phyloP scores from a whole-genome alignment of 1,140 invertebrate genomes.

The Drosophila seguyi region DNA sequence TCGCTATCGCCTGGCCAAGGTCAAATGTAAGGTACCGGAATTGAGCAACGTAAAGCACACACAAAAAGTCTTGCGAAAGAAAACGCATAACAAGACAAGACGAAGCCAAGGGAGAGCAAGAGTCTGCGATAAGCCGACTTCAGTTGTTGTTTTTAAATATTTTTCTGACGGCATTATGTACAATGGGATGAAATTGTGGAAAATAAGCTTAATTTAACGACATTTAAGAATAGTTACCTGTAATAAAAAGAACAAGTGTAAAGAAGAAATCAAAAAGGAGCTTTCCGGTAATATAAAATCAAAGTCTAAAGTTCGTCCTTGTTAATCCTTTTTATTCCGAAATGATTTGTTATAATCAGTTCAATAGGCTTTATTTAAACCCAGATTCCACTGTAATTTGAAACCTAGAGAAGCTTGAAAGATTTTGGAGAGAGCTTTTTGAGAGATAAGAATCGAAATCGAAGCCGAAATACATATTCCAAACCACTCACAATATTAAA shows the following conservation, averaged over 20 bases:
- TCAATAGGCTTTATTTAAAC: too few relatives aligned
- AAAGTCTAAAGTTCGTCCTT: too few relatives aligned
- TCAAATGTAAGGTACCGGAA: slow-evolving; percentile 52
- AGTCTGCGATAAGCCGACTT: slow-evolving; percentile 33
- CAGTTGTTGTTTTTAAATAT: neutral
- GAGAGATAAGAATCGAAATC: slow-evolving; percentile 15
- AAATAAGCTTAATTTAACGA: neutral
- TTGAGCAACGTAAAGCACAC: slow-evolving; percentile 21
- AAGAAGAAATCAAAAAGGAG: too few relatives aligned
- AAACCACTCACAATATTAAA: slow-evolving; percentile 20
- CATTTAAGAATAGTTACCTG: neutral
- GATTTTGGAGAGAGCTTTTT: slow-evolving; percentile 22
- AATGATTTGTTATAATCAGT: too few relatives aligned
- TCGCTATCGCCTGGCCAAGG: slow-evolving; percentile 33
- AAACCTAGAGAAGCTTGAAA: slow-evolving; percentile 1
- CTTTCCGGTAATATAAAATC: too few relatives aligned
- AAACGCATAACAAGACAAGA: slow-evolving; percentile 30
- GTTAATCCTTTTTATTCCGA: too few relatives aligned
- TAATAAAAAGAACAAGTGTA: neutral
- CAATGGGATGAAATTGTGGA: slow-evolving; percentile 9
- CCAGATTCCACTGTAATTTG: slow-evolving; percentile 11
- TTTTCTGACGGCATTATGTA: slow-evolving; percentile 13
- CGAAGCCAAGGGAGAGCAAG: slow-evolving; percentile 13
- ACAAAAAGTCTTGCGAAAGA: slow-evolving; percentile 42
- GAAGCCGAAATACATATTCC: slow-evolving; percentile 28